These are phyloP conservation scores for Dysidea cf. avara DNA, from an alignment of 37 sponge, comb jelly and placozoan genomes.

Conservation along the genomic window DNA sequence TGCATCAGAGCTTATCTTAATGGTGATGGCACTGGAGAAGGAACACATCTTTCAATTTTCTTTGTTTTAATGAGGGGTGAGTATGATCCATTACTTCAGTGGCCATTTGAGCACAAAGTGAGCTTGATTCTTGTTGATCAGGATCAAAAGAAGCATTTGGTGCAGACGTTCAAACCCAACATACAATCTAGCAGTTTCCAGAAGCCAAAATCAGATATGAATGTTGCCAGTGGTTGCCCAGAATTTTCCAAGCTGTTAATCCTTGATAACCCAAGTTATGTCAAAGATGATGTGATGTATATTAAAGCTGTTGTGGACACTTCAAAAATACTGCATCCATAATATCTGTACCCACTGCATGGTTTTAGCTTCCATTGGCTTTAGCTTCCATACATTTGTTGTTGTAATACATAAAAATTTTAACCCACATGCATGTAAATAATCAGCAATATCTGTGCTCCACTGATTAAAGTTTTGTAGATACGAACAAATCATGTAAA, in stretches of 20 bases:
- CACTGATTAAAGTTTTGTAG: too few species aligned
- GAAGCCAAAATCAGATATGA: conserved; percentile 72
- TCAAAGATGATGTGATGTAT: conserved; percentile 69
- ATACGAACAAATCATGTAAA: too few species aligned
- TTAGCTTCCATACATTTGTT: too few species aligned
- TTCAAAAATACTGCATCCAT: conserved; percentile 56
- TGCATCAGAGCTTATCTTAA: conserved; percentile 47
- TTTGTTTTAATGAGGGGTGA: conserved; percentile 89
- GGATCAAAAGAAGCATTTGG: conserved; percentile 60
- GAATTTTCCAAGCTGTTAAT: conserved; percentile 49
- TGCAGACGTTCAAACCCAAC: conserved; percentile 77
- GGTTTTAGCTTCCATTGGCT: too few species aligned
- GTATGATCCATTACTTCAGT: conserved; percentile 74
- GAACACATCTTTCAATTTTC: conserved; percentile 72
- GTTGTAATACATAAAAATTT: too few species aligned
- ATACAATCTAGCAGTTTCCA: conserved; percentile 56
- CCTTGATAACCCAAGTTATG: conserved; percentile 55
- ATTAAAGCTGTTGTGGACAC: conserved; percentile 71
- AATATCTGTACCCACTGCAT: too few species aligned
- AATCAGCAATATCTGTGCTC: too few species aligned
- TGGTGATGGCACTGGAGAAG: conserved; percentile 85
- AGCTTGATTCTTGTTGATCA: conserved; percentile 81
- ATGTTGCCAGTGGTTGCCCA: conserved; percentile 81
- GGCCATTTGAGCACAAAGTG: conserved; percentile 89
- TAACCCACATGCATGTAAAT: too few species aligned